Base-by-base conservation (phyloP, 1,140 invertebrate species). In the Drosophila sproati region DNA sequence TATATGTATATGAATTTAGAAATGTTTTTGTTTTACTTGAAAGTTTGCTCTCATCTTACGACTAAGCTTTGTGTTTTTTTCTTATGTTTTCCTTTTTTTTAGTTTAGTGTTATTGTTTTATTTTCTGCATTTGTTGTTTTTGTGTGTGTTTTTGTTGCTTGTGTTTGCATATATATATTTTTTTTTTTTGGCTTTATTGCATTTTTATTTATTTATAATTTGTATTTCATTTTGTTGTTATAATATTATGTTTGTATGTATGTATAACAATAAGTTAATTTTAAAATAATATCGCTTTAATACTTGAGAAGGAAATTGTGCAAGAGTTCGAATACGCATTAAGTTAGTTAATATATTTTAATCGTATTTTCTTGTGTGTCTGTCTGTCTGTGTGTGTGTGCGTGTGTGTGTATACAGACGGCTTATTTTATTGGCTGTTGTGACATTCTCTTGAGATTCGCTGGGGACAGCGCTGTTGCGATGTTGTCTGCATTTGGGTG, bases 251-350 rank as follows among this genome's bases (percentile, higher is more conserved):
- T 60, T 71, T 82, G 43, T 79, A 77, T 83, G 77, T 79, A 77
- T 83, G 77, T 82, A 62, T 88, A 89, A 89, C 76, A 87, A 82
- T 87, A 87, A 77, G 52, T 78, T 88, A 78, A 85, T 69, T 86
- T 86, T 77, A 80, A 90, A 89, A 89, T 89, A 89, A 89, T 89
- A 89, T 89, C 86, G 86, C 80, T 89, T 89, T 89, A 89, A 89
- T 90, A 89, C 86, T 89, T 89, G 86, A 89, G 86, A 90, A 89
- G 86, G 86, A 89, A 89, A 83, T 79, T 89, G 86, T 89, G 87
- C 81, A 86, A 82, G 55, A 86, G 74, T 77, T 80, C 48, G 70
- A 83, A 85, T 76, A 83, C 66, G 66, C 68, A 63, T 82, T 50
- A 78, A 76, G 50, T 62, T 77, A 35, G 43, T 68, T 77, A 69